Evolutionary conservation across 2,113 vertebrate species (phyloP).

Genomic region (Grammomys dolichurus): DNA sequence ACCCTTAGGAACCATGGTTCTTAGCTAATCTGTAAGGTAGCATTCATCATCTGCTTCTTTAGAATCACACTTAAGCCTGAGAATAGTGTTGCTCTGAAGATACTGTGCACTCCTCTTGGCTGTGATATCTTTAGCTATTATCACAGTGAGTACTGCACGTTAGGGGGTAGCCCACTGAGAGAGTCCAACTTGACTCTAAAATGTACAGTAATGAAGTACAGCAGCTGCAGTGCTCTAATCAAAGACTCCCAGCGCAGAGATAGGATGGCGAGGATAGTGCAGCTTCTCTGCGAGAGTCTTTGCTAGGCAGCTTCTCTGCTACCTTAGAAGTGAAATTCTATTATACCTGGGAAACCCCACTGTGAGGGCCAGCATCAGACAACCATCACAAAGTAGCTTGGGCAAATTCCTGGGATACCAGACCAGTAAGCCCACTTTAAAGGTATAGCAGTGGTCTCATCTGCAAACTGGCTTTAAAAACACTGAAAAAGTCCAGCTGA

Average conservation of each 20-base stretch:
- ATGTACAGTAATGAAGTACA: conserved; percentile 81
- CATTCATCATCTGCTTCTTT: conserved; percentile 15
- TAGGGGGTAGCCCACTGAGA: conserved; percentile 64
- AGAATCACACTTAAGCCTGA: conserved; percentile 53
- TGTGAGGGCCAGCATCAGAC: conserved; percentile 63
- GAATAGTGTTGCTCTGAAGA: conserved; percentile 53
- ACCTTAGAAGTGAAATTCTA: conserved; percentile 79
- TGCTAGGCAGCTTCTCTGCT: conserved; percentile 59
- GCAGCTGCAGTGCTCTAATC: conserved; percentile 73
- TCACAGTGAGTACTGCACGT: conserved; percentile 71
- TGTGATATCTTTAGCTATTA: conserved; percentile 61
- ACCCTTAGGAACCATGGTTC: neutral
- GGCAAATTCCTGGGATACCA: conserved; percentile 61
- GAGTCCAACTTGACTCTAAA: conserved; percentile 70
- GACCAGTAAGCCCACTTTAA: neutral
- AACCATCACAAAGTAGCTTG: conserved; percentile 69
- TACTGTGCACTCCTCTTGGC: conserved; percentile 21
- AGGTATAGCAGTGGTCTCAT: conserved; percentile 55
- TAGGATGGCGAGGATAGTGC: conserved; percentile 56
- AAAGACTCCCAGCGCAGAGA: conserved; percentile 68
- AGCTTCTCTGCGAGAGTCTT: conserved; percentile 68
- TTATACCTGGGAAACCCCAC: conserved; percentile 74
- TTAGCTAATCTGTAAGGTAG: neutral
- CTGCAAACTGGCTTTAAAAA: conserved; percentile 44
- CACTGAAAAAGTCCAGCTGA: neutral